These are phyloP conservation scores for Pelvicachromis taeniatus DNA, from an alignment of 2,113 vertebrate species.

Conservation along the genomic window DNA sequence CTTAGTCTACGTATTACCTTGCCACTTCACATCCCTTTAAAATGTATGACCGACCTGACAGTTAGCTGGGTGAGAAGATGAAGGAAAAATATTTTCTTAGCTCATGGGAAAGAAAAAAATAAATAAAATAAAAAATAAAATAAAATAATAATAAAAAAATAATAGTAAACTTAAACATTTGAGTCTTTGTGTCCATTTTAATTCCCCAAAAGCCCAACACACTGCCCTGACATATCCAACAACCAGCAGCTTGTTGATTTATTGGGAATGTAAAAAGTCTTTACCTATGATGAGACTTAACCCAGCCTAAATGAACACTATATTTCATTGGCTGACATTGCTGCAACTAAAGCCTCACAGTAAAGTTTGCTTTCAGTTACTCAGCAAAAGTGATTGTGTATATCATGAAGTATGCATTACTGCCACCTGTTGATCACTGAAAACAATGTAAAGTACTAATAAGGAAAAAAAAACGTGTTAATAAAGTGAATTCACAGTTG, in stretches of 20 bases:
- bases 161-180: neutral
- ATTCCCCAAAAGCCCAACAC: neutral
- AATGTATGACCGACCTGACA: neutral
- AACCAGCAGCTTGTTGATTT: neutral
- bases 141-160: neutral
- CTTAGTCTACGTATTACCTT: too few species aligned
- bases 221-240: neutral
- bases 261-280: neutral
- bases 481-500: neutral
- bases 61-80: neutral
- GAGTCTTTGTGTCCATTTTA: neutral
- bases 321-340: neutral
- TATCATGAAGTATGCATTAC: neutral
- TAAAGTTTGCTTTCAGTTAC: neutral
- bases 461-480: neutral
- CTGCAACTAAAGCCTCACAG: neutral
- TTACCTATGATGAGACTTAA: neutral
- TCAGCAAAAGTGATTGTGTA: neutral
- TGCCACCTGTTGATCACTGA: neutral
- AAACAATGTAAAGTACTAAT: neutral
- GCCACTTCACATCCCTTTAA: too few species aligned
- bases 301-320: neutral
- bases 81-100: neutral
- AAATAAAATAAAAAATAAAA: too few species aligned
- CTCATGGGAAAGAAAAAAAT: neutral